These are phyloP conservation scores for Olivierus martensii DNA, from an alignment of 1,140 invertebrate species.

Conservation along the genomic window DNA sequence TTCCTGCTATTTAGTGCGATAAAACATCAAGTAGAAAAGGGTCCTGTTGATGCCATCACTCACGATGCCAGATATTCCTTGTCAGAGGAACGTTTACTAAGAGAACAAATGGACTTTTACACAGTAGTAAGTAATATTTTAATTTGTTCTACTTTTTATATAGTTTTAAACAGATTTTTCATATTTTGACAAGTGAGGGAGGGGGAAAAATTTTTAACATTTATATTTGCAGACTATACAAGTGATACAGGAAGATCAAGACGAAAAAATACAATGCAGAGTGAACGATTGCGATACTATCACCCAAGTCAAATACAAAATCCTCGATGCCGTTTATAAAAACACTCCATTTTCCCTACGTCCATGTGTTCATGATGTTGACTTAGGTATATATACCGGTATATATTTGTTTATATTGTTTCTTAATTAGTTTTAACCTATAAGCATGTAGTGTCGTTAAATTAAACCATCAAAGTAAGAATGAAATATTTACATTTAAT, in stretches of 20 bases:
- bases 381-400: constrained; percentile 44
- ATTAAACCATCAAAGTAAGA: no score
- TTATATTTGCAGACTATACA: constrained; percentile 12
- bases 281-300: constrained; percentile 98
- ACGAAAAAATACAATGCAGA: constrained; percentile 89
- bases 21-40: constrained; percentile 97
- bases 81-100: constrained; percentile 83
- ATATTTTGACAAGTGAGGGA: constrained; percentile 45
- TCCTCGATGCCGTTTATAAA: constrained; percentile 92
- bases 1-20: constrained; percentile 95
- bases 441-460: no score
- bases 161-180: not conserved
- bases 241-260: constrained; percentile 71
- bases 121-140: constrained; percentile 44
- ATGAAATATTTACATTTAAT: constrained; percentile 10
- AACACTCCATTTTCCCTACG: constrained; percentile 83
- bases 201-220: not conserved
- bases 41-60: constrained; percentile 88
- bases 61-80: constrained; percentile 94
- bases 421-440: no score
- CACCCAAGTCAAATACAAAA: constrained; percentile 95
- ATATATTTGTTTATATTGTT: no score
- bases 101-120: constrained; percentile 88
- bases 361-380: constrained; percentile 79
- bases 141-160: not conserved